Evolutionary conservation across 2,113 vertebrate genomes (phyloP), one percentile per base, ranked within the genome.

Genomic region (Myrmecobius fasciatus): DNA sequence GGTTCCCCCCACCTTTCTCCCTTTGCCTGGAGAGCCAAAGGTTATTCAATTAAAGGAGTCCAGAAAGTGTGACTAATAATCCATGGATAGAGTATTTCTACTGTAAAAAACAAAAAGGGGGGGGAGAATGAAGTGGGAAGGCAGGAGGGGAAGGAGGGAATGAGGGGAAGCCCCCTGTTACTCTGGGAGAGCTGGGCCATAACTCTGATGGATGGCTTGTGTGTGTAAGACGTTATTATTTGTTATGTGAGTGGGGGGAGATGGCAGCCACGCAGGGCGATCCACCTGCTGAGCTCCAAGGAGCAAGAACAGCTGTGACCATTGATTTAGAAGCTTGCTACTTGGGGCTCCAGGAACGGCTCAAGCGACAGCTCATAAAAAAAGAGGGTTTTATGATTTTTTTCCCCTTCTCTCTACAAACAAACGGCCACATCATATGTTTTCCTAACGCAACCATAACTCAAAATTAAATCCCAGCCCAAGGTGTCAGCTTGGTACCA

Each of bases 351-450:
- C 99, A 99, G 99, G 99, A 99, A 99, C 98, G 98, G 99, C 99
- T 99, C 99, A 99, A 99, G 99, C 98, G 98, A 99, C 99, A 99
- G 99, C 99, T 99, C 99, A 98, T 99, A 99, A 99, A 99, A 99
- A 98, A 97, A 97, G 97, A 98, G 98, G 98, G 98, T 99, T 99
- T 99, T 99, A 99, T 99, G 98, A 99, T 98, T 98, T 95, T 95
- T 97, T 96, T 60, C 97, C 97, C 97, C 96, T 98, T 98, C 98
- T 98, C 98, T 99, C 99, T 98, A 99, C 99, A 99, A 99, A 99
- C 99, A 99, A 99, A 99, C 98, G 99, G 98, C 99, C 99, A 99
- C 99, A 99, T 99, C 99, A 99, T 99, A 98, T 99, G 99, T 99
- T 99, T 99, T 99, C 98, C 98, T 99, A 99, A 99, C 99, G 94